phyloP scores from a whole-genome alignment of 2,113 vertebrate genomes.

The Sula dactylatra region DNA sequence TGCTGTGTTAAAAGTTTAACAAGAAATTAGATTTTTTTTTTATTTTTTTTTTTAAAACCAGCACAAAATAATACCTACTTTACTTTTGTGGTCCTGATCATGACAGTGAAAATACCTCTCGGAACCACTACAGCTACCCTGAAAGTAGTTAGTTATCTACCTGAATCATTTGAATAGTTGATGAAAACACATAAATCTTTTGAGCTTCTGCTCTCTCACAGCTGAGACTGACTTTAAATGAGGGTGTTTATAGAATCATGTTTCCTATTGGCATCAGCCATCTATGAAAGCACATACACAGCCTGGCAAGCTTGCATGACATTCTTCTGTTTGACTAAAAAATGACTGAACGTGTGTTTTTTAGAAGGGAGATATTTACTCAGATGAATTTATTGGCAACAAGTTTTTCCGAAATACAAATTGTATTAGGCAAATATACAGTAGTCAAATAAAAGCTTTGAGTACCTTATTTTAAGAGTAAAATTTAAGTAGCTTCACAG shows the following conservation, averaged over 20 bases:
- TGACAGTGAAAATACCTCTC: not conserved
- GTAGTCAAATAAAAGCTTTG: not conserved
- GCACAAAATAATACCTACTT: not conserved
- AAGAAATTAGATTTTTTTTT: not conserved
- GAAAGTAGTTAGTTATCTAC: not conserved
- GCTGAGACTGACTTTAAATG: not conserved
- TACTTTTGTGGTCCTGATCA: not conserved
- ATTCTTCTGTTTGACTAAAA: not conserved
- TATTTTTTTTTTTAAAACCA: not conserved
- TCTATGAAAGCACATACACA: not conserved
- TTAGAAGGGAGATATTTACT: not conserved
- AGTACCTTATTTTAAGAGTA: not conserved
- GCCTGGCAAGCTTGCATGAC: not conserved
- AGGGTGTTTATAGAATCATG: not conserved
- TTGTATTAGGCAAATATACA: not conserved
- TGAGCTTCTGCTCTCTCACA: not conserved
- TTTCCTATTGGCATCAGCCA: not conserved
- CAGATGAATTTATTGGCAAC: not conserved
- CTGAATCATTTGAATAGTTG: not conserved
- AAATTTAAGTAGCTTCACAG: not conserved
- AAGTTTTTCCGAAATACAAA: not conserved
- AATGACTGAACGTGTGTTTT: rapidly evolving
- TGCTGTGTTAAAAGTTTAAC: not conserved
- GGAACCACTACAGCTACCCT: not conserved
- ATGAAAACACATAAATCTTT: not conserved